These are phyloP conservation scores for Steinernema feltiae DNA, from an alignment of 1,140 invertebrate genomes.

Conservation along the genomic window DNA sequence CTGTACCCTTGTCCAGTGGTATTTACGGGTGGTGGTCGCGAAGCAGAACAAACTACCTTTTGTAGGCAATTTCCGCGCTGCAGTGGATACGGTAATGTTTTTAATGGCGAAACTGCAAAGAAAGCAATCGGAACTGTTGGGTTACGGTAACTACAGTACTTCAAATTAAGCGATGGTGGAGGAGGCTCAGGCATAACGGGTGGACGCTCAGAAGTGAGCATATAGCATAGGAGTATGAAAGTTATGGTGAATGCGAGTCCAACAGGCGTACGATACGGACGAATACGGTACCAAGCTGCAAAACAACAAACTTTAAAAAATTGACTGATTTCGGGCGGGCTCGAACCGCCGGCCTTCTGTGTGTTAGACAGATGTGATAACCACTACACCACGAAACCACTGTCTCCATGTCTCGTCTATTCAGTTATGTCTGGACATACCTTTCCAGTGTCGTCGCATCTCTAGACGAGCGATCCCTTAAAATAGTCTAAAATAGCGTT, in stretches of 20 bases:
- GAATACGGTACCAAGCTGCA: not conserved
- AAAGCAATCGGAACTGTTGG: not conserved
- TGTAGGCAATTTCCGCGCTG: not conserved
- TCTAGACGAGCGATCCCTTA: too few species aligned
- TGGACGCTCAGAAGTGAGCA: too few species aligned
- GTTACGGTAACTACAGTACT: not conserved
- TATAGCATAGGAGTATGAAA: not conserved
- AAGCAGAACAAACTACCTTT: not conserved
- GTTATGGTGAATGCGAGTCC: not conserved
- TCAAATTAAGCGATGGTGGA: not conserved
- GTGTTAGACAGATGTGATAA: constrained; percentile 36
- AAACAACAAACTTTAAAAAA: not conserved
- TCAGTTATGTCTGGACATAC: not conserved
- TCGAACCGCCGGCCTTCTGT: constrained; percentile 37
- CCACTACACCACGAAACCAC: constrained; percentile 24
- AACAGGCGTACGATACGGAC: not conserved
- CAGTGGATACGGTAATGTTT: not conserved
- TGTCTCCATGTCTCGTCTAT: not conserved
- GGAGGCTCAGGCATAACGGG: not conserved
- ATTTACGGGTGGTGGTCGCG: not conserved
- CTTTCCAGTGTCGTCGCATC: too few species aligned
- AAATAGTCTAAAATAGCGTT: too few species aligned
- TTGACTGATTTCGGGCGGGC: constrained; percentile 32
- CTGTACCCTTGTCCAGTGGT: not conserved
- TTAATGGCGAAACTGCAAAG: not conserved